Base-by-base conservation (phyloP, 2,113 vertebrate species). In the Pelecanus crispus region DNA sequence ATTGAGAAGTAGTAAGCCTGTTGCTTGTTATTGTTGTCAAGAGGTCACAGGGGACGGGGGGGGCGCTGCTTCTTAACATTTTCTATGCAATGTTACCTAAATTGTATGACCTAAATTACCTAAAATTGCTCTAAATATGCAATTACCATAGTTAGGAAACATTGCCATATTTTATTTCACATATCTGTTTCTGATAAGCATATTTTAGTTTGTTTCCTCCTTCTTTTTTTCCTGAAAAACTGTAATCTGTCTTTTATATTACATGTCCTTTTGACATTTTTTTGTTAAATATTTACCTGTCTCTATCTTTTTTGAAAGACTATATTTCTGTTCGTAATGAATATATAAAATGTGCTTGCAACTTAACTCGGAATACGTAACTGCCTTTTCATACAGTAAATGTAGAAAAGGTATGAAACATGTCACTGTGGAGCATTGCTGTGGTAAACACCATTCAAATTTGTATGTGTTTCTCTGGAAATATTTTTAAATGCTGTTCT, bases 391-490 rank as follows among this genome's bases (percentile, higher is more conserved):
- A 34, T 91, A 89, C 45, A 88, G 8, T 78, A 74, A 77, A 58
- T 36, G 9, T 1, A 42, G 26, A 55, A 88, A 45, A 89, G 26
- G 29, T 59, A 26, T 61, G 63, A 45, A 86, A 45, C 20, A 87
- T 97, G 95, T 94, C 80, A 67, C 53, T 88, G 68, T 78, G 90
- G 74, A 97, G 59, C 91, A 95, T 91, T 96, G 94, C 97, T 97
- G 95, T 97, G 91, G 95, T 96, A 89, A 98, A 90, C 49, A 79
- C n/a, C 55, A 56, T 90, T 97, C 80, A 94, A 25, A 79, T 95
- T 96, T 86, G 26, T 81, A 42, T 96, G 81, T 63, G 31, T 95
- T 97, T 95, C 68, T 95, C 58, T 45, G 71, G 56, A 89, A 56
- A 74, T 88, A 65, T 73, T 89, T 96, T 92, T 18, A 92, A 92